Evolutionary conservation across 2,888 invertebrate species (phyloP), one percentile per base, ranked within the genome.

Genomic region (Microplitis deprimator): DNA sequence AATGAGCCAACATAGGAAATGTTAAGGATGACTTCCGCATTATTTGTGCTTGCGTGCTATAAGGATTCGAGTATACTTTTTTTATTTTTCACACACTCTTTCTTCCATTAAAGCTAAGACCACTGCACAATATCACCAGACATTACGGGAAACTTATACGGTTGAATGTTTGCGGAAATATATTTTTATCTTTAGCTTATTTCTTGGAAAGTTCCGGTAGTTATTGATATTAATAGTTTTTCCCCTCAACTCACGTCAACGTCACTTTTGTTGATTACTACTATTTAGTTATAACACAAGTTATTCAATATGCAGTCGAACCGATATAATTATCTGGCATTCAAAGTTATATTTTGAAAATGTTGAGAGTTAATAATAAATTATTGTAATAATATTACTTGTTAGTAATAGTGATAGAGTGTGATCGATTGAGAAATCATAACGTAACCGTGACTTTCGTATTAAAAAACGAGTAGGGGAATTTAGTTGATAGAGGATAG

Each of bases 391-490:
- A 67, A 76, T 59, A 76, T 68, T 64, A 64, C 70, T 76, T 78
- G 76, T 78, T 80, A 82, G 79, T 80, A 20, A 20, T 20, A 81
- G 4, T 29, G 50, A 50, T 50, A 38, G 78, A 77, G 74, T 73
- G 68, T 65, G 73, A 81, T 81, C 81, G 80, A 83, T 85, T 82
- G 81, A 80, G 75, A 81, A 82, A 83, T 81, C 68, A 82, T 86
- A 89, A 87, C 86, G 87, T 87, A 88, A 89, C 83, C 86, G 82
- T 84, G 86, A 86, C 85, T 84, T 85, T 86, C 84, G 82, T 85
- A 79, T 68, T 68, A 64, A 39, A 29, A 68, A 61, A 75, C 20
- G 62, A 29, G 62, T 76, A 67, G 73, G 73, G 64, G 20, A 50
- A 50, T 50, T 50, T 50, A 13, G 50, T 50, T 50, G 8, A 50